A percentile compares a stretch with the other conserved stretches of the same genome.
Evolutionary conservation across 2,797 vertebrate species (phyloP).

Genomic region (Acrossocheilus fasciatus): DNA sequence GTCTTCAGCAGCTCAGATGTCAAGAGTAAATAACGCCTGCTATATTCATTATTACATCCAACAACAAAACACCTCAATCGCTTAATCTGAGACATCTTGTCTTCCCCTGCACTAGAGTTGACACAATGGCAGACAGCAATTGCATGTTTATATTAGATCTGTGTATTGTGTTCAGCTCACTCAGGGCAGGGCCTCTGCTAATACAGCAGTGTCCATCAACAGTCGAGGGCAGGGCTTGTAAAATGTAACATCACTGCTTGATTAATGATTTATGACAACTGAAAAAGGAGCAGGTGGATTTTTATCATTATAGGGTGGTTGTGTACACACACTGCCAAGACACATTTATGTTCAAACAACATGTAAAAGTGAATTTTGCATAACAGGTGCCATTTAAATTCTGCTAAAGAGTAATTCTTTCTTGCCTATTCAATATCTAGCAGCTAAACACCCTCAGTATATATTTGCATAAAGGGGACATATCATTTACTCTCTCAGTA

Average conservation of each 20-base stretch:
- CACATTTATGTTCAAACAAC: background rate
- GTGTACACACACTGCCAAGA: background rate
- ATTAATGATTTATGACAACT: background rate
- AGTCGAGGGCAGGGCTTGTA: background rate
- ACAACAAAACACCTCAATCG: no score
- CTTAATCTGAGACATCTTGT: no score
- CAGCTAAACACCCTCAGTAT: background rate
- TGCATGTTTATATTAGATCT: no score
- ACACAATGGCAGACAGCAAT: no score
- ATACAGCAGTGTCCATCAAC: no score
- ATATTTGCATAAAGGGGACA: constrained; percentile 9
- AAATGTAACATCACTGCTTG: background rate
- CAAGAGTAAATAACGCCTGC: no score
- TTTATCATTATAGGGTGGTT: background rate
- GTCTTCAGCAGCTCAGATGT: no score
- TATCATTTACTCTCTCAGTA: background rate
- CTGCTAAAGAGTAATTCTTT: background rate
- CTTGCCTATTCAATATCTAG: background rate
- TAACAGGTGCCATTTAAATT: background rate
- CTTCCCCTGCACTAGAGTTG: no score
- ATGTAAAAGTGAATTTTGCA: background rate
- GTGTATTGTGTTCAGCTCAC: no score
- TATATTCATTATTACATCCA: no score
- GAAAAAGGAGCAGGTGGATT: background rate
- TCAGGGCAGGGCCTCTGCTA: no score